A percentile compares a stretch with the other conserved stretches of the same genome.
phyloP scores from a whole-genome alignment of 2,797 vertebrate species.

The Scolopax rusticola region DNA sequence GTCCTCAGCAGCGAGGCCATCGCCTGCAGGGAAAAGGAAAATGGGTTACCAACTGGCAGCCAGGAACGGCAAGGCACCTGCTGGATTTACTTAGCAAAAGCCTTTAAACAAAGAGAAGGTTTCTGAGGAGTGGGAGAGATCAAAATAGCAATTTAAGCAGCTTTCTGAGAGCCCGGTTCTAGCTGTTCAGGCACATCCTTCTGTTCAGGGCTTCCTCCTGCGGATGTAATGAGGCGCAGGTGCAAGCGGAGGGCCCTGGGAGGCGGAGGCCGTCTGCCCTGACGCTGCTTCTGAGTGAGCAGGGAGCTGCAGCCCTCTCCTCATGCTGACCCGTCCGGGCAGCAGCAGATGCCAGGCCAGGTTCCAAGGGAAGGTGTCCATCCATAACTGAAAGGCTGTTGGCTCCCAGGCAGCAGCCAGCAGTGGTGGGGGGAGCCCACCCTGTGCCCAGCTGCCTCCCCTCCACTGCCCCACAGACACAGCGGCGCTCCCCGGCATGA shows the following conservation, averaged over 20 bases:
- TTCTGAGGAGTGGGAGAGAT: neutral
- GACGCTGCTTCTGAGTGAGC: neutral
- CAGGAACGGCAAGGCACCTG: neutral
- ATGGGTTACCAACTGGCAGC: neutral
- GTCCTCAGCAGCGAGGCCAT: fast-evolving
- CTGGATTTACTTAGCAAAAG: neutral
- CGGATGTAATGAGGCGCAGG: neutral
- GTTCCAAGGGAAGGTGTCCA: neutral
- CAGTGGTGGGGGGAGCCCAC: neutral
- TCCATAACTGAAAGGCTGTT: neutral
- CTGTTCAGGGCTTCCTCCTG: neutral
- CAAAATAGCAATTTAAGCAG: neutral
- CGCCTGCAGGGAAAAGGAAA: fast-evolving
- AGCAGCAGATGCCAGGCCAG: fast-evolving
- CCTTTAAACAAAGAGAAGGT: neutral
- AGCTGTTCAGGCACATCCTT: neutral
- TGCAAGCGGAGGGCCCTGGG: neutral
- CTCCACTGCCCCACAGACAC: fast-evolving
- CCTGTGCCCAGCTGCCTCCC: fast-evolving
- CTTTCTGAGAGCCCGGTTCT: neutral
- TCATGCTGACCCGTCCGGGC: neutral
- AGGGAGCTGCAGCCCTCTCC: fast-evolving
- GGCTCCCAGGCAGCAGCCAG: neutral
- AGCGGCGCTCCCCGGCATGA: fast-evolving
- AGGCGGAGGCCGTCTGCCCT: neutral